Evolutionary conservation across 1,140 invertebrate species (phyloP).

Genomic region (Parasteatoda tepidariorum): DNA sequence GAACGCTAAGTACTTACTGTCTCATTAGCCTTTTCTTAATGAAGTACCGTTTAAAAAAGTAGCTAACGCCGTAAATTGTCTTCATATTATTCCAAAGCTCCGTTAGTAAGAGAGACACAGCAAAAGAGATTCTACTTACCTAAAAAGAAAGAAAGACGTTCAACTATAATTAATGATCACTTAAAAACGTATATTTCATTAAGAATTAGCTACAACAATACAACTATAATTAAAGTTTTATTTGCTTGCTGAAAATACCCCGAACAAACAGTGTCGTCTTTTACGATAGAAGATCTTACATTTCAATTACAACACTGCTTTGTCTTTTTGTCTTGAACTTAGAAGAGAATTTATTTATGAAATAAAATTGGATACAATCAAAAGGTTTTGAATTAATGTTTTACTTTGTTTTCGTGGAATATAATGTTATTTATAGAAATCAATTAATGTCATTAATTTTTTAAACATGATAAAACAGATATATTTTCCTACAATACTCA

Average conservation of each 20-base stretch:
- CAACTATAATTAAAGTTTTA: slow-evolving; percentile 28
- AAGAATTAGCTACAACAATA: slow-evolving; percentile 20
- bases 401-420: too few relatives aligned
- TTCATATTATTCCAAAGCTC: slow-evolving; percentile 20
- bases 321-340: too few relatives aligned
- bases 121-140: slow-evolving; percentile 40
- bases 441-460: too few relatives aligned
- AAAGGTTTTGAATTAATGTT: too few relatives aligned
- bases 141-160: slow-evolving; percentile 55
- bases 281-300: background rate
- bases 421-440: too few relatives aligned
- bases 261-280: background rate
- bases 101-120: slow-evolving; percentile 32
- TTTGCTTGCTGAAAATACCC: slow-evolving; percentile 17
- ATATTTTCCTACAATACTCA: too few relatives aligned
- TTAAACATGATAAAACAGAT: too few relatives aligned
- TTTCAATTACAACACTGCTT: background rate
- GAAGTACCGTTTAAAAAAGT: slow-evolving; percentile 51
- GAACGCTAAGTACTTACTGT: slow-evolving; percentile 41
- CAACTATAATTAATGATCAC: slow-evolving; percentile 58
- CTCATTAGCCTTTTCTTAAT: slow-evolving; percentile 54
- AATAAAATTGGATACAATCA: too few relatives aligned
- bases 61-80: slow-evolving; percentile 43
- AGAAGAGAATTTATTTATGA: too few relatives aligned
- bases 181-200: slow-evolving; percentile 60